These are phyloP conservation scores for Trissonchulus sp. DNA, from an alignment of 2,888 invertebrate genomes.

Conservation along the genomic window DNA sequence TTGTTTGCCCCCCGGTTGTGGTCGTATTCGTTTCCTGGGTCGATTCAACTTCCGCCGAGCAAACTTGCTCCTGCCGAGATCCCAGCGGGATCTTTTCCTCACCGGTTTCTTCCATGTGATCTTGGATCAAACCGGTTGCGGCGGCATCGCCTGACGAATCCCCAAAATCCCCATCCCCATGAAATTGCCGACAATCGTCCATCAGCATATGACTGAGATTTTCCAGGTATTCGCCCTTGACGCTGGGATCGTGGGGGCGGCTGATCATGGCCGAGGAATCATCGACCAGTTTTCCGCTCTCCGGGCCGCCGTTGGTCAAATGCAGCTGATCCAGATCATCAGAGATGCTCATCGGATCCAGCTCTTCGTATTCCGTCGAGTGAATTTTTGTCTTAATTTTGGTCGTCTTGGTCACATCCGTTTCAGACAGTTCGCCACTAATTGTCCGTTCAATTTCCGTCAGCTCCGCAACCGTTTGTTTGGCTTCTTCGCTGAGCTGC, in stretches of 20 bases:
- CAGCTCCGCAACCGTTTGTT: neutral
- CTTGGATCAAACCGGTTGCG: too few relatives aligned
- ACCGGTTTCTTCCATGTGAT: too few relatives aligned
- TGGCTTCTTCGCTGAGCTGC: neutral
- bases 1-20: too few relatives aligned
- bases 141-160: too few relatives aligned
- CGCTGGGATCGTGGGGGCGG: neutral
- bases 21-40: too few relatives aligned
- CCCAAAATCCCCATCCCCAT: too few relatives aligned
- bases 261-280: neutral
- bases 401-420: neutral
- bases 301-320: neutral
- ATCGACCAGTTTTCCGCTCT: neutral
- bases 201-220: conserved; percentile 33
- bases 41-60: too few relatives aligned
- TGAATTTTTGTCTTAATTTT: neutral
- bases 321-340: neutral
- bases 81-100: too few relatives aligned
- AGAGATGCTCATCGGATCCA: neutral
- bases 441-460: neutral
- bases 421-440: neutral
- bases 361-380: neutral
- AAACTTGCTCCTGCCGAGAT: too few relatives aligned
- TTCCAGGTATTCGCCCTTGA: conserved; percentile 28
- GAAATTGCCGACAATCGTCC: conserved; percentile 30